Percentiles rank a stretch among this genome's conserved stretches.
These are phyloP conservation scores for Percina caprodes DNA, from an alignment of 2,113 vertebrate genomes.

Conservation along the genomic window DNA sequence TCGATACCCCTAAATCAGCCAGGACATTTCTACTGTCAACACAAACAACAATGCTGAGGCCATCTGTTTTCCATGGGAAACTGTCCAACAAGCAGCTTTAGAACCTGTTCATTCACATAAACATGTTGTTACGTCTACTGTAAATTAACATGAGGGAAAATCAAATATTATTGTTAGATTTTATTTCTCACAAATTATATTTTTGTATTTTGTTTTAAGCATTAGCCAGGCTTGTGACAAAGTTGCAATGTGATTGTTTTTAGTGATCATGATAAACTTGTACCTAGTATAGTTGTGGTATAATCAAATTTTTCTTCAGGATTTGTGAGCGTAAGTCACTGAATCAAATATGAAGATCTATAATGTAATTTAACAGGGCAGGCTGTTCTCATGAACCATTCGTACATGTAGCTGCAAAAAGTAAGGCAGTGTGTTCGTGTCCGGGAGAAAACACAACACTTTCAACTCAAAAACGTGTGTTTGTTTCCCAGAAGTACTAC, in stretches of 20 bases:
- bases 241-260: neutral
- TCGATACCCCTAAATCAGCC: slow-evolving; percentile 45
- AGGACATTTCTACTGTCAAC: slow-evolving; percentile 68
- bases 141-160: neutral
- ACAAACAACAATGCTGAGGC: slow-evolving; percentile 63
- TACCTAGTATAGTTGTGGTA: neutral
- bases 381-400: too few relatives aligned
- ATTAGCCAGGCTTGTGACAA: neutral
- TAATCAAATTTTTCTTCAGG: slow-evolving; percentile 7
- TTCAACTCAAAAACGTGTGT: too few relatives aligned
- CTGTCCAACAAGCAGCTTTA: slow-evolving; percentile 68
- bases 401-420: too few relatives aligned
- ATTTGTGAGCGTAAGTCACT: slow-evolving; percentile 5
- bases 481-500: too few relatives aligned
- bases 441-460: too few relatives aligned
- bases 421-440: too few relatives aligned
- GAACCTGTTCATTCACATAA: slow-evolving; percentile 61
- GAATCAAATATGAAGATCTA: neutral
- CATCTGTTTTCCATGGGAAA: slow-evolving; percentile 71
- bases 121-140: slow-evolving; percentile 47
- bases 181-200: neutral
- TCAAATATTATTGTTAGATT: neutral
- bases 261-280: neutral
- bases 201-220: neutral
- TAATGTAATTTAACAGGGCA: neutral